These are phyloP conservation scores for Pseudorasbora parva DNA, from an alignment of 2,113 vertebrate species.

Conservation along the genomic window DNA sequence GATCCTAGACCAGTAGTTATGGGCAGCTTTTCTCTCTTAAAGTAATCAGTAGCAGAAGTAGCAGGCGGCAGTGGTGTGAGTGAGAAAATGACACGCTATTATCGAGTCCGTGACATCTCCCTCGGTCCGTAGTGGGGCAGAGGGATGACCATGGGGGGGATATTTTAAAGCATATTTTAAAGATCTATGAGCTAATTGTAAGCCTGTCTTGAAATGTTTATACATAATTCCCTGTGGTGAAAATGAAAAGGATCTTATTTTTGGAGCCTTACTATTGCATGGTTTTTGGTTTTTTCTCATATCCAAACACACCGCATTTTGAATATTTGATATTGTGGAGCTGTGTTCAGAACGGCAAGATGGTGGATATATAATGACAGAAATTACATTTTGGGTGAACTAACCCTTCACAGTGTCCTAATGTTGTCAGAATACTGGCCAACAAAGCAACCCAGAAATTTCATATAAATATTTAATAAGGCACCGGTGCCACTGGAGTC, in stretches of 20 bases:
- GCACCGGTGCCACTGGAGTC: background rate
- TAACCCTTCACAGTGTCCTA: conserved; percentile 10
- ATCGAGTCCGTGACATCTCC: too few relatives aligned
- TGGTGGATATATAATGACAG: background rate
- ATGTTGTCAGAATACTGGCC: conserved; percentile 14
- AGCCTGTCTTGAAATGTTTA: background rate
- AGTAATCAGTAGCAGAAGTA: too few relatives aligned
- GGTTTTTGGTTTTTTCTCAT: background rate
- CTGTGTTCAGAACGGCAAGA: background rate
- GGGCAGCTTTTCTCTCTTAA: too few relatives aligned
- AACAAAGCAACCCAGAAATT: conserved; percentile 14
- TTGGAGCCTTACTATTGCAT: background rate
- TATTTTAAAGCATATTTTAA: background rate
- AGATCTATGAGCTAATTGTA: background rate
- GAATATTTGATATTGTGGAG: background rate
- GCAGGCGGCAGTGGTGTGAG: too few relatives aligned
- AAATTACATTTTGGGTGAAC: background rate
- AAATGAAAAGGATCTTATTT: background rate
- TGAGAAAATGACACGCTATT: too few relatives aligned
- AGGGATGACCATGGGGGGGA: too few relatives aligned
- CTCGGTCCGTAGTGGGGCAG: too few relatives aligned
- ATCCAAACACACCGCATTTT: background rate
- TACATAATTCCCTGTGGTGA: background rate
- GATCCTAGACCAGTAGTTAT: too few relatives aligned
- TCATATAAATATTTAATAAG: conserved; percentile 26